Conservation (phyloP, 2,888 invertebrate species). For the Bembecia ichneumoniformis region DNA sequence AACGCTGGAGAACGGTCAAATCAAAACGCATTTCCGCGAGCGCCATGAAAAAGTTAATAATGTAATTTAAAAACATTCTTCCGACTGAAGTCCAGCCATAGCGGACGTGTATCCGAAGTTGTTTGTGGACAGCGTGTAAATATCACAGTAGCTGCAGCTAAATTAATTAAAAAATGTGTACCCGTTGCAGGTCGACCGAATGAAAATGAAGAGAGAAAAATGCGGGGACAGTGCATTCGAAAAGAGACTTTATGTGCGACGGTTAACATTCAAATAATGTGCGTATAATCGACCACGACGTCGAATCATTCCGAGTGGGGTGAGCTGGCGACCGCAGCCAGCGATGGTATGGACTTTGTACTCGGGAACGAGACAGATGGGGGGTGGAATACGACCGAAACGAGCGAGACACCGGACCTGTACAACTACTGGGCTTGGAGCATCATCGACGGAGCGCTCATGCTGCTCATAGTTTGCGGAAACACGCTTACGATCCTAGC, state of each 20-base stretch:
- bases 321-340: constrained; percentile 62
- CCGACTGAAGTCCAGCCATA: constrained; percentile 24
- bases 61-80: constrained; percentile 33
- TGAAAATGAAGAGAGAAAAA: constrained; percentile 24
- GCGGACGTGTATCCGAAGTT: constrained; percentile 10
- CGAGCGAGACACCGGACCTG: constrained; percentile 27
- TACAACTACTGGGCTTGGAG: constrained; percentile 76
- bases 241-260: constrained; percentile 27
- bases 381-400: constrained; percentile 14
- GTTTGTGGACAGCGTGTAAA: not conserved
- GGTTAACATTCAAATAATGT: constrained; percentile 45
- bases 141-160: not conserved
- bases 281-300: constrained; percentile 57
- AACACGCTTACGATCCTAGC: constrained; percentile 84
- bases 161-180: constrained; percentile 4
- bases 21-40: constrained; percentile 11
- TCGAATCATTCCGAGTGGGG: constrained; percentile 54
- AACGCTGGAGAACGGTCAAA: constrained; percentile 8
- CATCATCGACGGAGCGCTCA: constrained; percentile 75
- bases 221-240: constrained; percentile 29
- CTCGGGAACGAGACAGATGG: constrained; percentile 49
- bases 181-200: constrained; percentile 30
- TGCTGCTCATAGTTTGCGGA: constrained; percentile 78
- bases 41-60: constrained; percentile 43
- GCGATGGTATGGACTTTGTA: constrained; percentile 68